Evolutionary conservation across 1,140 invertebrate genomes (phyloP).

Genomic region (Aphaenogaster ashmeadi): DNA sequence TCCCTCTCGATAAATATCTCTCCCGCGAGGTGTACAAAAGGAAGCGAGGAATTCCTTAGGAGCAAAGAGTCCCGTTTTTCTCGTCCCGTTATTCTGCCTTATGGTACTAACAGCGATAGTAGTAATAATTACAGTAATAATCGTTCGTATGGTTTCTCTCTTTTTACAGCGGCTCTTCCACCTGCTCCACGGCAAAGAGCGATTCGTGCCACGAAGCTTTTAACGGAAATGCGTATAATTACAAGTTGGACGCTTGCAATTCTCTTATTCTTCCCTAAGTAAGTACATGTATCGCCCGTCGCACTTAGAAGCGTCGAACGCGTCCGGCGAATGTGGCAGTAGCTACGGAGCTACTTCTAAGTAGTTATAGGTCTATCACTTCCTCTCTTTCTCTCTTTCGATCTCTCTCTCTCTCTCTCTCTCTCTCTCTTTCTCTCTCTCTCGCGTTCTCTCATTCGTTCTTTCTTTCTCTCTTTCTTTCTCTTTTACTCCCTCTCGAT

Average conservation of each 20-base stretch:
- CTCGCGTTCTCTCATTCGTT: neutral
- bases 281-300: slow-evolving; percentile 58
- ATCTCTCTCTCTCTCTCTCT: slow-evolving; percentile 39
- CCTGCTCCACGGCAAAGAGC: slow-evolving; percentile 29
- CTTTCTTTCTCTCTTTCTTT: slow-evolving; percentile 20
- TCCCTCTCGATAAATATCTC: slow-evolving; percentile 37
- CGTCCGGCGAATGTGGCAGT: slow-evolving; percentile 62
- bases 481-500: slow-evolving; percentile 62
- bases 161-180: slow-evolving; percentile 6
- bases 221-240: slow-evolving; percentile 69
- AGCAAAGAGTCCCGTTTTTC: slow-evolving; percentile 29
- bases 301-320: slow-evolving; percentile 51
- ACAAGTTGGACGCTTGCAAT: slow-evolving; percentile 58
- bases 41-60: slow-evolving; percentile 37
- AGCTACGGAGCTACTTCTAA: slow-evolving; percentile 46
- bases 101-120: slow-evolving; percentile 55
- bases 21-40: slow-evolving; percentile 45
- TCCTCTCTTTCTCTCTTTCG: slow-evolving; percentile 34
- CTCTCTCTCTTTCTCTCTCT: slow-evolving; percentile 33
- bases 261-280: slow-evolving; percentile 42
- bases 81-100: slow-evolving; percentile 12
- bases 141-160: slow-evolving; percentile 28
- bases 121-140: slow-evolving; percentile 60
- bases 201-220: slow-evolving; percentile 61
- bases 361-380: slow-evolving; percentile 57